A percentile compares a stretch with the other conserved stretches of the same genome.
Conservation (phyloP, 1,140 invertebrate species). For the Rhyzopertha dominica region DNA sequence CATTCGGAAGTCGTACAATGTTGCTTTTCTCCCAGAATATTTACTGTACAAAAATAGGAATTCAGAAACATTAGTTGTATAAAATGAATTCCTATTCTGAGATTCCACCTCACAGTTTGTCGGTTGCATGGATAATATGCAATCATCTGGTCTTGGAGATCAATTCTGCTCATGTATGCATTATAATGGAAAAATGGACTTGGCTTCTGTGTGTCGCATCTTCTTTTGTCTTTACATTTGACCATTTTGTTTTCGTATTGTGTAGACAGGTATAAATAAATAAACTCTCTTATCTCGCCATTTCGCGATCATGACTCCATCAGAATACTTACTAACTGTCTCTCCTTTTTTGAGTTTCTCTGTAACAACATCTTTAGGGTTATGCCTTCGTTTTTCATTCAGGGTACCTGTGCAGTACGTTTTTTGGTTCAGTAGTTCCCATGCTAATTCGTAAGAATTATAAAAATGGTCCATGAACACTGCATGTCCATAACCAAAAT, state of each 20-base stretch:
- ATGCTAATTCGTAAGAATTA: conserved; percentile 38
- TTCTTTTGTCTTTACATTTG: conserved; percentile 24
- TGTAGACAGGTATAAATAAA: conserved; percentile 34
- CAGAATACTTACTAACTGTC: conserved; percentile 31
- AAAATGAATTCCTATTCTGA: conserved; percentile 24
- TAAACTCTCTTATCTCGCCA: conserved; percentile 41
- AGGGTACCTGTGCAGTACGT: conserved; percentile 41
- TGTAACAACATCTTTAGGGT: conserved; percentile 28
- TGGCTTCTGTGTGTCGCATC: conserved; percentile 28
- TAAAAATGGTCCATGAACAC: conserved; percentile 47
- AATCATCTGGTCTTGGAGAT: conserved; percentile 39
- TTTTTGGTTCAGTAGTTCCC: conserved; percentile 33
- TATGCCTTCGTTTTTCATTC: conserved; percentile 27
- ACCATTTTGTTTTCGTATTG: conserved; percentile 28
- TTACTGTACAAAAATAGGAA: conserved; percentile 15
- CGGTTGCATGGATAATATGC: conserved; percentile 36
- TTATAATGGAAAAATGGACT: conserved; percentile 35
- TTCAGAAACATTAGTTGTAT: conserved; percentile 19
- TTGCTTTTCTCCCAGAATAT: conserved; percentile 11
- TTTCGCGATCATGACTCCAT: conserved; percentile 35
- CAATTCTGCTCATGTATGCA: conserved; percentile 33
- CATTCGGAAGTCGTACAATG: conserved; percentile 14
- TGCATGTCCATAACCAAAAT: conserved; percentile 39
- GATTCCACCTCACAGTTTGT: conserved; percentile 40
- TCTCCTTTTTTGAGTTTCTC: conserved; percentile 39